phyloP scores from a whole-genome alignment of 2,113 vertebrate genomes.

The Ophthalmolycus amberensis region DNA sequence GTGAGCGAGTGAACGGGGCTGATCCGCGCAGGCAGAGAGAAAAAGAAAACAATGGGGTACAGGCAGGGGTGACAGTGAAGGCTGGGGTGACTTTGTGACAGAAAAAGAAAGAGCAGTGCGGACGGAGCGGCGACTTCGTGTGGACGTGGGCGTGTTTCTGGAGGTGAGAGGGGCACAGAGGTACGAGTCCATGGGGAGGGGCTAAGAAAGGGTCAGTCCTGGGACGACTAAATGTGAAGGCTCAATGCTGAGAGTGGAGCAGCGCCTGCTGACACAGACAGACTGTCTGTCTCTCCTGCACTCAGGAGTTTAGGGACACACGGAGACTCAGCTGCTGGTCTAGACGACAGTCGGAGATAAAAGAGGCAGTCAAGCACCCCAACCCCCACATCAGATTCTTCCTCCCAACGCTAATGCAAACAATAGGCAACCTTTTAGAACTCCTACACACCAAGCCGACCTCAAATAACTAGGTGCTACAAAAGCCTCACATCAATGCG shows the following conservation, averaged over 20 bases:
- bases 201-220: constrained; percentile 50
- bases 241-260: constrained; percentile 62
- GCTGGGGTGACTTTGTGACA: constrained; percentile 30
- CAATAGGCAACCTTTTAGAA: constrained; percentile 43
- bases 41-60: constrained; percentile 4
- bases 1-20: neutral
- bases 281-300: constrained; percentile 75
- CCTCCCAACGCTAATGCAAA: constrained; percentile 27
- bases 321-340: constrained; percentile 58
- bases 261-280: constrained; percentile 71
- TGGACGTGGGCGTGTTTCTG: constrained; percentile 34
- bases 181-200: constrained; percentile 49
- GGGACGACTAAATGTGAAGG: constrained; percentile 62
- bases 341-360: constrained; percentile 57
- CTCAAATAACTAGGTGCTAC: constrained; percentile 2
- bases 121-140: constrained; percentile 37
- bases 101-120: constrained; percentile 33
- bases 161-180: constrained; percentile 45
- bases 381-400: constrained; percentile 27
- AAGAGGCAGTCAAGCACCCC: constrained; percentile 52
- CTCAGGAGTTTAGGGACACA: constrained; percentile 67
- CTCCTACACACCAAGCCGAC: neutral
- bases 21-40: constrained; percentile 5
- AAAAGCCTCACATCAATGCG: neutral
- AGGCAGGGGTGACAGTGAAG: constrained; percentile 5